Base-by-base conservation (phyloP, 2,888 invertebrate species). In the Clanis bilineata region DNA sequence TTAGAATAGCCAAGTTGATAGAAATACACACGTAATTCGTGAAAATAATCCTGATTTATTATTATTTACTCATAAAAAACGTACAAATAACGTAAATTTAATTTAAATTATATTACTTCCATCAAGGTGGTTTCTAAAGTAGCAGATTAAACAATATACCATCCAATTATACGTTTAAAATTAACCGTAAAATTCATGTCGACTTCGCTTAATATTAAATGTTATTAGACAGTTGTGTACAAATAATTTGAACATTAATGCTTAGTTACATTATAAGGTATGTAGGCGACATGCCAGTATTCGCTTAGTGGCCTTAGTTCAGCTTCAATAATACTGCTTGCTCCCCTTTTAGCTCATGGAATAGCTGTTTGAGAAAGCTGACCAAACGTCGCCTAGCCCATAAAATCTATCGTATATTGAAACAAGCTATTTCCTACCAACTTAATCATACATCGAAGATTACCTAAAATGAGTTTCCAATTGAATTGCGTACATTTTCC, bases 311-410 rank as follows among this genome's bases (percentile, higher is more conserved):
- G 57, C 21, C 9, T 15, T 56, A 39, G 41, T 38, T 23, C 32
- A 54, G 36, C 18, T 51, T 28, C 28, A 55, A 56, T 59, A 59
- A 59, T 64, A 62, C 62, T 63, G 45, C 64, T 63, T 62, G 60
- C 55, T 63, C 64, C 61, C 58, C 61, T 61, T 64, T 59, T 56
- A 62, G 51, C 56, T 56, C 61, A 43, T 61, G 56, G 62, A 54
- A 63, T 62, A 65, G 62, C 61, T 59, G 62, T 61, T 69, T 59
- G 67, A 69, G 71, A 70, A 70, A 71, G 70, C 65, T 59, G 47
- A 56, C 60, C 43, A 63, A 60, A 56, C 22, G 55, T 44, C 43
- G 18, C 12, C 21, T 38, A 56, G 23, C 55, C 32, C 47, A 41
- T 15, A 41, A 45, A 59, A 55, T 59, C n/a, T 41, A 28, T 21